phyloP scores from a whole-genome alignment of 2,888 invertebrate species.

The Aradus depressus region DNA sequence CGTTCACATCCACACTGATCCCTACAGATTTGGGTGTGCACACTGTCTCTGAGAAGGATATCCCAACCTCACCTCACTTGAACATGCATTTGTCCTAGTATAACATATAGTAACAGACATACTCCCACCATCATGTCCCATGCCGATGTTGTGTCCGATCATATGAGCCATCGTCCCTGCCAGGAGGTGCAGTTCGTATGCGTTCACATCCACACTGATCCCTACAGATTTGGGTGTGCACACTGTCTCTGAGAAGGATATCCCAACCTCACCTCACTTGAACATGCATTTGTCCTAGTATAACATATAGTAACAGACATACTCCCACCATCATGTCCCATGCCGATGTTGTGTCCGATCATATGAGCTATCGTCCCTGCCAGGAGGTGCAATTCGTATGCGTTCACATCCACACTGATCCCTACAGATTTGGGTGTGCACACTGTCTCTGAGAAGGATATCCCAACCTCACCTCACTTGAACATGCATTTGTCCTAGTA shows the following conservation, averaged over 20 bases:
- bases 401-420: slow-evolving; percentile 86
- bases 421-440: slow-evolving; percentile 89
- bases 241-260: slow-evolving; percentile 85
- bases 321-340: slow-evolving; percentile 87
- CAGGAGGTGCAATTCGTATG: slow-evolving; percentile 84
- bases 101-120: no score
- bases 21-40: slow-evolving; percentile 89
- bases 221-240: slow-evolving; percentile 89
- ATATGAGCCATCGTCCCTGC: slow-evolving; percentile 97
- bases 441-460: slow-evolving; percentile 85
- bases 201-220: slow-evolving; percentile 86
- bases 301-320: no score
- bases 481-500: no score
- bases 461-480: slow-evolving; percentile 78
- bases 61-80: slow-evolving; percentile 81
- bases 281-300: no score
- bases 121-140: slow-evolving; percentile 88
- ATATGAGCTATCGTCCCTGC: slow-evolving; percentile 97
- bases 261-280: slow-evolving; percentile 81
- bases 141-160: slow-evolving; percentile 95
- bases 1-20: slow-evolving; percentile 86
- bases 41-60: slow-evolving; percentile 85
- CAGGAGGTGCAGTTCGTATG: slow-evolving; percentile 84
- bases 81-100: no score
- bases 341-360: slow-evolving; percentile 95